Evolutionary conservation across 2,888 invertebrate species (phyloP).

Genomic region (Erebia aethiops): DNA sequence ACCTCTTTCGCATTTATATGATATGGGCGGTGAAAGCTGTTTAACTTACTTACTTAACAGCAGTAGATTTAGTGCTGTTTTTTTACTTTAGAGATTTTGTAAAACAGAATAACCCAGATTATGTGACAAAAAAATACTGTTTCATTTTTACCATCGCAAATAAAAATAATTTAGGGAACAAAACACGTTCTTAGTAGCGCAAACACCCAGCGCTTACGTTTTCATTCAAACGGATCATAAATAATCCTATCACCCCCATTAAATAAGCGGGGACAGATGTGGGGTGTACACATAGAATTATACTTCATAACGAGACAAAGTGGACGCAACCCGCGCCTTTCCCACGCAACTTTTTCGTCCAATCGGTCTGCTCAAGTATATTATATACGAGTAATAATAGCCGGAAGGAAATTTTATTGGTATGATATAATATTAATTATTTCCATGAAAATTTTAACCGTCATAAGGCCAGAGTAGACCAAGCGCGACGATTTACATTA

Average conservation of each 20-base stretch:
- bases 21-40: no score
- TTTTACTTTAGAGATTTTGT: no score
- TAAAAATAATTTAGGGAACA: conserved; percentile 16
- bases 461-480: no score
- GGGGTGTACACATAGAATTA: conserved; percentile 35
- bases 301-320: conserved; percentile 46
- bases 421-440: conserved; percentile 25
- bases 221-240: conserved; percentile 42
- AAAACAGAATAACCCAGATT: neutral
- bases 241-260: conserved; percentile 46
- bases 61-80: no score
- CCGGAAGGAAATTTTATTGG: conserved; percentile 46
- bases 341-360: conserved; percentile 52
- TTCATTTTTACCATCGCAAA: neutral
- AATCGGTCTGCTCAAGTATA: conserved; percentile 49
- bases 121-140: neutral
- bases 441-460: no score
- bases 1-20: no score
- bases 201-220: conserved; percentile 24
- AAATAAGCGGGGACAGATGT: conserved; percentile 47
- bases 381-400: conserved; percentile 44
- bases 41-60: no score
- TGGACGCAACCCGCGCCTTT: conserved; percentile 47
- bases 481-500: no score
- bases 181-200: conserved; percentile 16